A percentile compares a stretch with the other conserved stretches of the same genome.
phyloP scores from a whole-genome alignment of 2,797 vertebrate species.

The Moxostoma hubbsi region DNA sequence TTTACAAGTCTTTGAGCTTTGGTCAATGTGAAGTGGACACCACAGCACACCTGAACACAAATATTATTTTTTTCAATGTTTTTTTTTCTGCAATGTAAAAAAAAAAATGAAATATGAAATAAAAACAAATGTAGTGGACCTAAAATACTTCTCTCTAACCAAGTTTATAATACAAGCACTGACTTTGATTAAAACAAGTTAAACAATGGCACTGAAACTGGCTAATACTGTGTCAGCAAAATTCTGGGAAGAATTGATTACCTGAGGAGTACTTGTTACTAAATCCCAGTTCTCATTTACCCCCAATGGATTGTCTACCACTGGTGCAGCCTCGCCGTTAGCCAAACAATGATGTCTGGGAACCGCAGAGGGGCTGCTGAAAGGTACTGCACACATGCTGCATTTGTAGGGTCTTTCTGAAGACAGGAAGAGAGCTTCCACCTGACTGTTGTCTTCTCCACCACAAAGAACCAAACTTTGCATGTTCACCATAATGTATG shows the following conservation, averaged over 20 bases:
- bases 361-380: slow-evolving; percentile 83
- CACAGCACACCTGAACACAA: background rate
- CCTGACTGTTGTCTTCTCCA: slow-evolving; percentile 85
- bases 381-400: slow-evolving; percentile 84
- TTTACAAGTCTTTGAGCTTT: slow-evolving; percentile 22
- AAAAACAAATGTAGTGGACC: background rate
- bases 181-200: background rate
- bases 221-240: background rate
- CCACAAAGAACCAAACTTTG: slow-evolving; percentile 86
- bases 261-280: background rate
- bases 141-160: background rate
- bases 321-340: slow-evolving; percentile 53
- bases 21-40: slow-evolving; percentile 16
- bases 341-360: slow-evolving; percentile 85
- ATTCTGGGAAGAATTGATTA: slow-evolving; percentile 1
- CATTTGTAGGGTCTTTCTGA: slow-evolving; percentile 86
- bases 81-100: background rate
- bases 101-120: background rate
- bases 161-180: background rate
- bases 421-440: slow-evolving; percentile 83
- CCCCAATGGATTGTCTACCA: slow-evolving; percentile 48
- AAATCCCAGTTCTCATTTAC: slow-evolving; percentile 19
- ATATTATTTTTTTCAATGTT: background rate
- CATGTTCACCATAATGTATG: slow-evolving; percentile 86
- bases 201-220: background rate